Percentiles rank a stretch among this genome's conserved stretches.
phyloP scores from a whole-genome alignment of 2,888 invertebrate genomes.

The Drosophila recens region DNA sequence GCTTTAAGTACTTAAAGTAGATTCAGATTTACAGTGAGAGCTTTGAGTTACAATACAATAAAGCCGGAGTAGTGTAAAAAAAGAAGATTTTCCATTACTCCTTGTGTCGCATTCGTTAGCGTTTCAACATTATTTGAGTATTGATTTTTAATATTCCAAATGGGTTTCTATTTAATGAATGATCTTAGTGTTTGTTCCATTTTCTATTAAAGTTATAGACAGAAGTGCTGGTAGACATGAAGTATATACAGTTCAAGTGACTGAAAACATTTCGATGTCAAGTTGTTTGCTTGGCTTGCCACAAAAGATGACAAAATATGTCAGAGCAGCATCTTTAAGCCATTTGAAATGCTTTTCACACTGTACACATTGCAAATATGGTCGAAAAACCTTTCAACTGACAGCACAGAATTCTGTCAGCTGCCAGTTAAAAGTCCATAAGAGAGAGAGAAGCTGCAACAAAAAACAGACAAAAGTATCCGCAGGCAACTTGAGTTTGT shows the following conservation, averaged over 20 bases:
- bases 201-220: neutral
- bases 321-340: slow-evolving; percentile 41
- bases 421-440: slow-evolving; percentile 38
- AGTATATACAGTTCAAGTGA: neutral
- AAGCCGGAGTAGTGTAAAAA: too few species aligned
- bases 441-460: slow-evolving; percentile 12
- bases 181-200: neutral
- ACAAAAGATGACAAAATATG: slow-evolving; percentile 56
- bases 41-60: neutral
- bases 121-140: neutral
- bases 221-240: slow-evolving; percentile 2
- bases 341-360: slow-evolving; percentile 53
- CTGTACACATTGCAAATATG: slow-evolving; percentile 43
- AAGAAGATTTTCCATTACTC: neutral
- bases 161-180: neutral
- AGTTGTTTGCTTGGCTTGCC: slow-evolving; percentile 39
- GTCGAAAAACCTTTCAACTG: slow-evolving; percentile 21
- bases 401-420: slow-evolving; percentile 33
- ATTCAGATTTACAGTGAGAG: neutral
- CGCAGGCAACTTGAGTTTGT: slow-evolving; percentile 25
- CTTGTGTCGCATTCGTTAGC: neutral
- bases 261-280: slow-evolving; percentile 19
- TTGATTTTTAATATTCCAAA: neutral
- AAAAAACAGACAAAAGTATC: slow-evolving; percentile 33
- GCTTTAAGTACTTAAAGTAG: neutral